Evolutionary conservation across 2,113 vertebrate species (phyloP).

Genomic region (Heterochromis multidens): DNA sequence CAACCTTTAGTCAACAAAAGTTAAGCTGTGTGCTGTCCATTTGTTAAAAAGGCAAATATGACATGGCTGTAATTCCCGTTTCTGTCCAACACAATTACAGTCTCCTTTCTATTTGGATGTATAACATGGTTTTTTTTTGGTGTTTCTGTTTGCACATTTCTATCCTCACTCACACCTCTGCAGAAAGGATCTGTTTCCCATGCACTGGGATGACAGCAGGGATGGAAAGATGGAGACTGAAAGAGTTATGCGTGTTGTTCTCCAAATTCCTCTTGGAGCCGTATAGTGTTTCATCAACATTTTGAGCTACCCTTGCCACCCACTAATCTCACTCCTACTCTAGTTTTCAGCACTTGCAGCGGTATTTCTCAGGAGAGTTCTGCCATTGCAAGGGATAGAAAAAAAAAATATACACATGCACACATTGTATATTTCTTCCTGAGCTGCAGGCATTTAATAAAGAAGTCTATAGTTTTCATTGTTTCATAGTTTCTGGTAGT

Average conservation of each 20-base stretch:
- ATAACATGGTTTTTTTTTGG: background rate
- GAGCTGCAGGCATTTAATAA: background rate
- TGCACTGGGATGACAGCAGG: background rate
- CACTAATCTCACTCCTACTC: slow-evolving; percentile 55
- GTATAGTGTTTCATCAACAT: slow-evolving; percentile 21
- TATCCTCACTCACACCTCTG: background rate
- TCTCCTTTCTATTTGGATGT: background rate
- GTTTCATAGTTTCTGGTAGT: too few species aligned
- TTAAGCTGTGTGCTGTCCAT: background rate
- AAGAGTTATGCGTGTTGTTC: background rate
- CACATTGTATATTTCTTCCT: background rate
- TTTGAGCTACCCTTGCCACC: slow-evolving; percentile 36
- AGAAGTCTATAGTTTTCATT: background rate
- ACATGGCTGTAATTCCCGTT: background rate
- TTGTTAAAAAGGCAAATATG: background rate
- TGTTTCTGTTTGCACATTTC: background rate
- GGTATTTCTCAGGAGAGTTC: slow-evolving; percentile 49
- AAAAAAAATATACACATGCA: background rate
- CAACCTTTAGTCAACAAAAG: background rate
- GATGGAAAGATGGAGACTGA: background rate
- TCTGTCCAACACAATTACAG: background rate
- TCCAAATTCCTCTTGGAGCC: slow-evolving; percentile 31
- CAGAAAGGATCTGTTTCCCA: background rate
- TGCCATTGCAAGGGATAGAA: background rate
- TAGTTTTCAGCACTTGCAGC: slow-evolving; percentile 42